Base-by-base conservation (phyloP, 1,140 invertebrate species). In the Drosophila ambigua region DNA sequence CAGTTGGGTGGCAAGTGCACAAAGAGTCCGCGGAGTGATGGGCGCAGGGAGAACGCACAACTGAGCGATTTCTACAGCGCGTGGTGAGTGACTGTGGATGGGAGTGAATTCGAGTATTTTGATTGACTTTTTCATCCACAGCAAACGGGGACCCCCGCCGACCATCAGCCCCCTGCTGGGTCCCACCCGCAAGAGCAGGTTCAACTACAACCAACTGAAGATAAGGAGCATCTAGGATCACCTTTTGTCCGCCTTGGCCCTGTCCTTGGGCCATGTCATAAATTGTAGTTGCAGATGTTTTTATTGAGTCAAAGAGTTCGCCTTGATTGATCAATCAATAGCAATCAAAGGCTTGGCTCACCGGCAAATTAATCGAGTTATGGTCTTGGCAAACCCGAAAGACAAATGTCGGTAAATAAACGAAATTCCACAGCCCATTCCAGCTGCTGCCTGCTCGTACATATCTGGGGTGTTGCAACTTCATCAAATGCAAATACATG, bases 171-270 rank as follows among this genome's bases (percentile, higher is more conserved):
- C 20, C 8, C 41, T 41, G 6, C 41, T 41, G 50, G 43, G 51
- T 26, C 80, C 80, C 20, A 83, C 75, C 1, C 54, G 69, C 2
- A 61, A 43, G 11, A 85, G 60, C 13, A 77, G 51, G 15, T 85
- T 80, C 11, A 83, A 85, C 35, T 73, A 65, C n/a, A 84, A 85
- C 46, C 51, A 60, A 23, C 43, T 82, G 0, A 74, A 28, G 23
- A 79, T 79, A 35, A 64, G 48, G 16, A 79, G 79, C 46, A 48
- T 31, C 2, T 72, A 57, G 20, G 26, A n/a, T 2, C 31, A 16
- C 6, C 3, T 28, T 7, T 9, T 20, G 23, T 3, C 23, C 23
- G 0, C 23, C 0, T 16, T 24, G 1, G 9, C 15, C 13, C 8
- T 31, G 16, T 46, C 15, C 4, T 20, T 31, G 3, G 8, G 23